Evolutionary conservation across 2,888 invertebrate genomes (phyloP).

Genomic region (Leptinotarsa rubiginosa): DNA sequence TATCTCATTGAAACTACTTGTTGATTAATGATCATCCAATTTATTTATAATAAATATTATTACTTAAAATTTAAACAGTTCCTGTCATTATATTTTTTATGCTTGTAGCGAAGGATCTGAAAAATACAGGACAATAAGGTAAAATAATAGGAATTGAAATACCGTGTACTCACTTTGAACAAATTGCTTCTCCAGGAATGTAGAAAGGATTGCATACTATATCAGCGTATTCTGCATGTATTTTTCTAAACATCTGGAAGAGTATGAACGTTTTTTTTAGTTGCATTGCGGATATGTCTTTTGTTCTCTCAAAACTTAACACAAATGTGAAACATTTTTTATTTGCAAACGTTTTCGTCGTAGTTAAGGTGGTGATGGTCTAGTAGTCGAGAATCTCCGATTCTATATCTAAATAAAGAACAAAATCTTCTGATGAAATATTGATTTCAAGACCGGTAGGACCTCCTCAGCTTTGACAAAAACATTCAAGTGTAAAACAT

Average conservation of each 20-base stretch:
- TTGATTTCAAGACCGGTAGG: too few relatives aligned
- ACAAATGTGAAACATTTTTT: too few relatives aligned
- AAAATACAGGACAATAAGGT: conserved; percentile 42
- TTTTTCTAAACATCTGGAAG: conserved; percentile 76
- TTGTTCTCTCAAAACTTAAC: too few relatives aligned
- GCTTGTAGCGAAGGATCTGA: conserved; percentile 76
- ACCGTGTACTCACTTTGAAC: conserved; percentile 78
- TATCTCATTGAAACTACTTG: conserved; percentile 8
- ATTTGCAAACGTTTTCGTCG: too few relatives aligned
- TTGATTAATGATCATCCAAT: conserved; percentile 6
- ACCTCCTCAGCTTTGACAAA: too few relatives aligned
- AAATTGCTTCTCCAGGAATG: conserved; percentile 89
- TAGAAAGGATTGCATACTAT: conserved; percentile 98
- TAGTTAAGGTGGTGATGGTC: too few relatives aligned
- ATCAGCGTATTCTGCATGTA: conserved; percentile 93
- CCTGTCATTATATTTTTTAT: conserved; percentile 72
- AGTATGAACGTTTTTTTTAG: neutral
- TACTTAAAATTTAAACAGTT: conserved; percentile 54
- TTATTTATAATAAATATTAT: neutral
- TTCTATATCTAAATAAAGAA: too few relatives aligned
- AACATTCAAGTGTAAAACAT: too few relatives aligned
- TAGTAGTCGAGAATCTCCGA: too few relatives aligned
- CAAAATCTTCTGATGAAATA: too few relatives aligned
- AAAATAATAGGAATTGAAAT: too few relatives aligned
- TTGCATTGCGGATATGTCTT: too few relatives aligned